Evolutionary conservation across 2,888 invertebrate species (phyloP), one percentile per base, ranked within the genome.

Genomic region (Pandemis cinnamomeana): DNA sequence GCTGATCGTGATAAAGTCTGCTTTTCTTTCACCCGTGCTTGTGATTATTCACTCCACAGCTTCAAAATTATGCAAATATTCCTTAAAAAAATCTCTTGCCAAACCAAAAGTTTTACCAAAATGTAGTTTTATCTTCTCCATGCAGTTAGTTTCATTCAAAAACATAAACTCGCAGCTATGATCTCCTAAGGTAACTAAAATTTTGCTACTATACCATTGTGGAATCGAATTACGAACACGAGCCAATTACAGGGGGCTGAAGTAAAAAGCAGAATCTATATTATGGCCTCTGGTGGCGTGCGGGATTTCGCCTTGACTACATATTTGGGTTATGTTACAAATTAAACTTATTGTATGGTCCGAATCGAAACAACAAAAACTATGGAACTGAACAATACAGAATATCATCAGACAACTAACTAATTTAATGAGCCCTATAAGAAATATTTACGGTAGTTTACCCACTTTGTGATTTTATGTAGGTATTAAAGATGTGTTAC

Each of bases 201-300:
- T 20, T 48, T 46, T 62, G 36, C 36, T 58, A 67, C 10, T 58
- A 64, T 48, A 41, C 68, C 55, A 62, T 62, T 67, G 72, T 68
- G 11, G 46, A 15, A 10, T 58, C 63, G 63, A 41, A 64, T 72
- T 68, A 63, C 63, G 69, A 72, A 72, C 68, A 69, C 58, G 63
- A 69, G 68, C 72, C 72, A 72, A 72, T 69, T 72, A 69, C 68
- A 72, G 72, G 44, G 48, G 46, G 68, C 58, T 55, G 27, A 58
- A 58, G 67, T 68, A 73, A 73, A 69, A 69, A 69, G 69, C 15
- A 58, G 69, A 69, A 73, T 73, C 58, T 69, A 48, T 69, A 69
- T 69, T 69, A 69, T 64, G 69, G 69, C 68, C 51, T 61, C 61
- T 44, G 69, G 20, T 60, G 58, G 72, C 64, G 72, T 69, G 72